These are phyloP conservation scores for Fragum fragum DNA, from an alignment of 2,888 invertebrate genomes.

Conservation along the genomic window DNA sequence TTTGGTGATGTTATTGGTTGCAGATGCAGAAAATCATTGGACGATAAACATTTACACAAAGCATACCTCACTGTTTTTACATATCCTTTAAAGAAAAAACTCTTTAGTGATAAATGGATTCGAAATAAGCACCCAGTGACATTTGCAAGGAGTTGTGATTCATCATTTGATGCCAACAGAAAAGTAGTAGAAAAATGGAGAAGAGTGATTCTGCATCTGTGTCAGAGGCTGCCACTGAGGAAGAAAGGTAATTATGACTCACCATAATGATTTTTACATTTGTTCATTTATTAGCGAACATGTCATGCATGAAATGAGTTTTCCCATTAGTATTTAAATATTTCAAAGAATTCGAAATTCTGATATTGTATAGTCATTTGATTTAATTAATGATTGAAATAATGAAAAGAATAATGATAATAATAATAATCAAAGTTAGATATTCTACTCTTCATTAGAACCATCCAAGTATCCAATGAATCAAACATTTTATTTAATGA, in stretches of 20 bases:
- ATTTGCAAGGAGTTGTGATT: slow-evolving; percentile 71
- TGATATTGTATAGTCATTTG: too few species aligned
- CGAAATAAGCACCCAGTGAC: slow-evolving; percentile 76
- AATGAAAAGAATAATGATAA: too few species aligned
- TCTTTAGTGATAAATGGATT: slow-evolving; percentile 76
- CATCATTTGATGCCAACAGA: slow-evolving; percentile 79
- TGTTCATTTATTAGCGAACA: not conserved
- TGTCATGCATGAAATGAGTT: not conserved
- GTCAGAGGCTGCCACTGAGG: slow-evolving; percentile 54
- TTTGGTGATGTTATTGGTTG: slow-evolving; percentile 84
- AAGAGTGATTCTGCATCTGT: slow-evolving; percentile 63
- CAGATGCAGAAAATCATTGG: slow-evolving; percentile 74
- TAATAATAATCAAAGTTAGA: too few species aligned
- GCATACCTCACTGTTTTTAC: slow-evolving; percentile 81
- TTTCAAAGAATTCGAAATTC: too few species aligned
- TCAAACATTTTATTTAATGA: too few species aligned
- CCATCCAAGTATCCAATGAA: too few species aligned
- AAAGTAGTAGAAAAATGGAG: slow-evolving; percentile 77
- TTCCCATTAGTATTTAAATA: too few species aligned
- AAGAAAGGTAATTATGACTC: slow-evolving; percentile 50
- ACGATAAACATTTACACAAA: slow-evolving; percentile 65
- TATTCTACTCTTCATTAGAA: too few species aligned
- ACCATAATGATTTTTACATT: not conserved
- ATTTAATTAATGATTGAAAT: too few species aligned
- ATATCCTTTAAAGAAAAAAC: slow-evolving; percentile 82